Conservation (phyloP, 2,113 vertebrate genomes). For the Lamprotornis superbus region DNA sequence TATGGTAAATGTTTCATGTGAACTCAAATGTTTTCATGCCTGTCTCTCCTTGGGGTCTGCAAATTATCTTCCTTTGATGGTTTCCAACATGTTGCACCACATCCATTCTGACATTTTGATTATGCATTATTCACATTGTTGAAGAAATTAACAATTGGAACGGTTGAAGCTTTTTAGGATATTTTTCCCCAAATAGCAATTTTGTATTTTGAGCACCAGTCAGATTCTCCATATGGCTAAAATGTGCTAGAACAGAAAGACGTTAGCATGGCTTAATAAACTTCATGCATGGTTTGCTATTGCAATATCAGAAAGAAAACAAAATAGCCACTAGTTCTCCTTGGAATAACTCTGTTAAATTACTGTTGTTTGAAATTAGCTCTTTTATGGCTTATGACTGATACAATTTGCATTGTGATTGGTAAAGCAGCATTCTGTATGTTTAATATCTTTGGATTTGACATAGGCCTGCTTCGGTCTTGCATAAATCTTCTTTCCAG, state of each 20-base stretch:
- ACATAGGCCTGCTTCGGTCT: not conserved
- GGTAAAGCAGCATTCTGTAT: not conserved
- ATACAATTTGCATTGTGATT: constrained; percentile 30
- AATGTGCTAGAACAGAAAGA: constrained; percentile 52
- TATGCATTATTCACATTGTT: not conserved
- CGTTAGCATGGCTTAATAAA: constrained; percentile 64
- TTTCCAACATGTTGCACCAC: not conserved
- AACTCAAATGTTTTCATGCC: not conserved
- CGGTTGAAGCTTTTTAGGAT: constrained; percentile 30
- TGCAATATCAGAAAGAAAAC: constrained; percentile 54
- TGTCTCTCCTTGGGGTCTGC: not conserved
- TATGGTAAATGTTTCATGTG: not conserved
- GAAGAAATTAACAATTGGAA: constrained; percentile 25
- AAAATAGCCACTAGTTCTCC: constrained; percentile 39
- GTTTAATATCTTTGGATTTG: not conserved
- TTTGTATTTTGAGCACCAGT: not conserved
- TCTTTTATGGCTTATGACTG: constrained; percentile 22
- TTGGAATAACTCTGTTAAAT: constrained; percentile 50
- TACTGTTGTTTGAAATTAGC: constrained; percentile 30
- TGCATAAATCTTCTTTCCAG: not conserved
- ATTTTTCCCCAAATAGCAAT: constrained; percentile 41
- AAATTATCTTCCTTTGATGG: not conserved
- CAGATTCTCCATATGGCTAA: constrained; percentile 60
- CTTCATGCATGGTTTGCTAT: constrained; percentile 53
- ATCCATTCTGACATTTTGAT: not conserved